These are phyloP conservation scores for Aphelenchoides fujianensis DNA, from an alignment of 1,140 invertebrate species.

Conservation along the genomic window DNA sequence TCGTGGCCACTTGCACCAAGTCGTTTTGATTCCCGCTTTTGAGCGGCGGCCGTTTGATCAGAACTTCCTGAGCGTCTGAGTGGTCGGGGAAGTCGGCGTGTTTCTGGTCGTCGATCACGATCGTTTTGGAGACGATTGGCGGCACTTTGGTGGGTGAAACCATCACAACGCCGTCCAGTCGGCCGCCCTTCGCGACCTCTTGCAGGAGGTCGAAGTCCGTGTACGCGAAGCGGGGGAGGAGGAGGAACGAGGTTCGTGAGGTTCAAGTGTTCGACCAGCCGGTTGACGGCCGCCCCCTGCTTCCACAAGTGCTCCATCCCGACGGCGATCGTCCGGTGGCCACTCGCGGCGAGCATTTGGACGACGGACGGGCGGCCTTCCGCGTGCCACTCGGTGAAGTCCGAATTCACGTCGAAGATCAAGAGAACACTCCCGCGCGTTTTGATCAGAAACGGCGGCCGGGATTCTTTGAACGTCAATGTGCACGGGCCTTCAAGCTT, in stretches of 20 bases:
- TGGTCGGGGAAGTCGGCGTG: not conserved
- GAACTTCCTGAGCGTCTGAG: constrained; percentile 1
- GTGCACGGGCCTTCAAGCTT: not conserved
- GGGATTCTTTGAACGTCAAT: not conserved
- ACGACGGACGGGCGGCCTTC: not conserved
- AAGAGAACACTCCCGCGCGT: constrained; percentile 3
- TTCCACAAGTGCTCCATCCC: constrained; percentile 7
- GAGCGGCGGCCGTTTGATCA: not conserved
- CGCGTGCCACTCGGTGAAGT: not conserved
- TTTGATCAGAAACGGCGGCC: constrained; percentile 15
- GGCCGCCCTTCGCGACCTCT: not conserved
- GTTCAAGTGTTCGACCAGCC: not conserved
- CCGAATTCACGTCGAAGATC: constrained; percentile 1
- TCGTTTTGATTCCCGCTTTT: constrained; percentile 14
- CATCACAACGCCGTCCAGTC: constrained; percentile 1
- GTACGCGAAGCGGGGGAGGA: not conserved
- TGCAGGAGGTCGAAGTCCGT: constrained; percentile 7
- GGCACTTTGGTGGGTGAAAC: constrained; percentile 13
- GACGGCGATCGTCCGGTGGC: constrained; percentile 9
- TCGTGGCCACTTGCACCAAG: constrained; percentile 6
- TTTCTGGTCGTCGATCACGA: constrained; percentile 15
- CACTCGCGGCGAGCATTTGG: constrained; percentile 11
- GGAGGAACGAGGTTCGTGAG: constrained; percentile 9
- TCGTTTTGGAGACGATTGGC: constrained; percentile 5
- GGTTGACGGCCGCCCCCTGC: not conserved